Percentiles rank a stretch among this genome's conserved stretches.
These are phyloP conservation scores for Psilopsiagon aurifrons DNA, from an alignment of 2,113 vertebrate genomes.

Conservation along the genomic window DNA sequence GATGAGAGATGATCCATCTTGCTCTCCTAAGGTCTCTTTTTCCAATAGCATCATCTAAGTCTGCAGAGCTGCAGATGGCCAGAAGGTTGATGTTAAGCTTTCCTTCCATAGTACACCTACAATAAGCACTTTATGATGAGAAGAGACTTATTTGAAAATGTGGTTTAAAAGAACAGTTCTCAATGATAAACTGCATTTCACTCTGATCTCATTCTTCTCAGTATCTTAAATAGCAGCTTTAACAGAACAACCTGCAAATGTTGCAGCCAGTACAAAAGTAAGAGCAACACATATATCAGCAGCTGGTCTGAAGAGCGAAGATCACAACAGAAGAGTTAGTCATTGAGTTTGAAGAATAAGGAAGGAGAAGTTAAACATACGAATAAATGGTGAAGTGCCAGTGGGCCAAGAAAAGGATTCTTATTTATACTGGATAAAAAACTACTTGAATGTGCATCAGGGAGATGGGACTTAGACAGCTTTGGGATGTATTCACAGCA, in stretches of 20 bases:
- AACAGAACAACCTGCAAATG: background rate
- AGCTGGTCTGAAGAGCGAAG: background rate
- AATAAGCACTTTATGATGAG: background rate
- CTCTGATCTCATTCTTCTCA: background rate
- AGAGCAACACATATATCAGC: fast-evolving
- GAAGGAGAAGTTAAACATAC: background rate
- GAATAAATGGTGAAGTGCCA: background rate
- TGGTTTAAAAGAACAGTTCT: background rate
- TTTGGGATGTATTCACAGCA: background rate
- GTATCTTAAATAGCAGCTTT: background rate
- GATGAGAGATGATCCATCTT: background rate
- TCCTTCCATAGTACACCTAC: background rate
- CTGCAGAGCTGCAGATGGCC: background rate
- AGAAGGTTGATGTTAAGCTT: background rate
- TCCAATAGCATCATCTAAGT: background rate
- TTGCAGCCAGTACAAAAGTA: background rate
- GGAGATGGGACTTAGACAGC: background rate
- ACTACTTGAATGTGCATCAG: background rate
- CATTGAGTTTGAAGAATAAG: background rate
- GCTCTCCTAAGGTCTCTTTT: background rate
- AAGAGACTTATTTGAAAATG: background rate
- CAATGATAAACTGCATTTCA: background rate
- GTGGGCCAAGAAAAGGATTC: background rate
- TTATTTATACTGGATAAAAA: background rate
- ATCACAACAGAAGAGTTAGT: background rate